A percentile compares a stretch with the other conserved stretches of the same genome.
These are phyloP conservation scores for Sericinus montela DNA, from an alignment of 2,888 invertebrate genomes.

Conservation along the genomic window DNA sequence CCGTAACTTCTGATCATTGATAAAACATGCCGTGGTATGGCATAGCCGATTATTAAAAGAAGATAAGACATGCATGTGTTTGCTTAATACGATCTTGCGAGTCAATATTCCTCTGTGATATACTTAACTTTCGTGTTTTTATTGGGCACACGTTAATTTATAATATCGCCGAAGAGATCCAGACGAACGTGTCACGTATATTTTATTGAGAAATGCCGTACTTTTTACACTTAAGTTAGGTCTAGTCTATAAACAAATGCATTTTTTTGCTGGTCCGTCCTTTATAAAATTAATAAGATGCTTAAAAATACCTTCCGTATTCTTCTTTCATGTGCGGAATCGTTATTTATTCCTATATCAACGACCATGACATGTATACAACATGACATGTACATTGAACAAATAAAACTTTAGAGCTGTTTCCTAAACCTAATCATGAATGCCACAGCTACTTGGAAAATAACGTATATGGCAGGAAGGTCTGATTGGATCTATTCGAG, in stretches of 20 bases:
- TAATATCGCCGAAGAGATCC: too few relatives aligned
- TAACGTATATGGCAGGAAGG: slow-evolving; percentile 25
- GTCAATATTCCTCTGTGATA: slow-evolving; percentile 17
- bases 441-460: not conserved
- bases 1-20: slow-evolving; percentile 17
- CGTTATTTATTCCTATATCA: too few relatives aligned
- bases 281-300: too few relatives aligned
- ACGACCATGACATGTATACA: not conserved
- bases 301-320: too few relatives aligned
- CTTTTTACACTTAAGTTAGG: too few relatives aligned
- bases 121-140: too few relatives aligned
- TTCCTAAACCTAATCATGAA: not conserved
- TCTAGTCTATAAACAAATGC: too few relatives aligned
- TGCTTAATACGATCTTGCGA: slow-evolving; percentile 19
- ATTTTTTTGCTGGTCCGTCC: too few relatives aligned
- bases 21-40: slow-evolving; percentile 18
- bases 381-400: not conserved
- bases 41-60: slow-evolving; percentile 21
- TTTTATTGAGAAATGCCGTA: too few relatives aligned
- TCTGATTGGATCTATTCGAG: slow-evolving; percentile 31
- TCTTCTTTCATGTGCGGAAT: too few relatives aligned
- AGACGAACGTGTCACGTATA: too few relatives aligned
- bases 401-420: not conserved
- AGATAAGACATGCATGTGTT: slow-evolving; percentile 20
- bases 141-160: too few relatives aligned